Evolutionary conservation across 2,113 vertebrate genomes (phyloP).

Genomic region (Tamias sibiricus): DNA sequence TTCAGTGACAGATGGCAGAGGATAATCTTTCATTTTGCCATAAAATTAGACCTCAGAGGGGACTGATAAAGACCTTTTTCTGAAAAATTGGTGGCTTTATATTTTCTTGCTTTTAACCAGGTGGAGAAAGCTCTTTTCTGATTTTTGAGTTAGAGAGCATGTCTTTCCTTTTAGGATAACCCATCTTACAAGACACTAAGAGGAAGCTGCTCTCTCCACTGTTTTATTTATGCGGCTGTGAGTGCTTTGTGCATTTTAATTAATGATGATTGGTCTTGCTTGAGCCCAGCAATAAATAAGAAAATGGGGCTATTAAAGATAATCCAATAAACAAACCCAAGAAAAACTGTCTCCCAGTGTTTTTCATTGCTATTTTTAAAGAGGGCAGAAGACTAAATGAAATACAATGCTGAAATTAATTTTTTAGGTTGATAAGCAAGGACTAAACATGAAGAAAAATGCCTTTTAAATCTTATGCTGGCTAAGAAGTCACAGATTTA

Average conservation of each 20-base stretch:
- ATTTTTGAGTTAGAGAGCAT: background rate
- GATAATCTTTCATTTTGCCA: conserved; percentile 67
- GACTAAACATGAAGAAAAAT: background rate
- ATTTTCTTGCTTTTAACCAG: background rate
- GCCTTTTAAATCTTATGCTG: conserved; percentile 56
- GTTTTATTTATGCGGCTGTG: conserved; percentile 21
- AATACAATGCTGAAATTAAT: conserved; percentile 52
- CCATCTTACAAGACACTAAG: background rate
- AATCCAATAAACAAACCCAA: conserved; percentile 59
- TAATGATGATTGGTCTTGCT: conserved; percentile 48
- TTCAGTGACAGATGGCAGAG: conserved; percentile 72
- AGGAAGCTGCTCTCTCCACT: background rate
- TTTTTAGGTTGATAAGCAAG: conserved; percentile 42
- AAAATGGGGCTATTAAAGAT: conserved; percentile 51
- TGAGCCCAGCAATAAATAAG: conserved; percentile 45
- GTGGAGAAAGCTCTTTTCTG: background rate
- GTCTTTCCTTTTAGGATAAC: conserved; percentile 50
- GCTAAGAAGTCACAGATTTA: conserved; percentile 34
- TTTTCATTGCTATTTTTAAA: conserved; percentile 62
- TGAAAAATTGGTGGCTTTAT: conserved; percentile 31
- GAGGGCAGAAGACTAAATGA: conserved; percentile 38
- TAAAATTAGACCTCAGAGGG: conserved; percentile 48
- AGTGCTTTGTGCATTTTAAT: conserved; percentile 37
- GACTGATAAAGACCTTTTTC: conserved; percentile 2
- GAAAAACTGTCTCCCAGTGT: conserved; percentile 28